Conservation (phyloP, 2,113 vertebrate genomes). For the Epinephelus moara region DNA sequence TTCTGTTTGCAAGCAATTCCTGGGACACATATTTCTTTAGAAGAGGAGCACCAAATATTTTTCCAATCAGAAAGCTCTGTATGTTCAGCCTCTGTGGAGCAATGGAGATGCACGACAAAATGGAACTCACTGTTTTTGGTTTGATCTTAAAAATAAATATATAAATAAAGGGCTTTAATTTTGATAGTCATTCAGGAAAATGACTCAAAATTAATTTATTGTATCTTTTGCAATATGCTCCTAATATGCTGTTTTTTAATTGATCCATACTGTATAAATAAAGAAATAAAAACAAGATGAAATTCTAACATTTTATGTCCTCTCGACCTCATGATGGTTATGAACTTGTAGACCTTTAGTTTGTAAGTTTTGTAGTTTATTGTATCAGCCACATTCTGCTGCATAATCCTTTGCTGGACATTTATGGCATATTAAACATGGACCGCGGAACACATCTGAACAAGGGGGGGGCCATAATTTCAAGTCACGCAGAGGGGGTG, state of each 20-base stretch:
- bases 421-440: conserved; percentile 9
- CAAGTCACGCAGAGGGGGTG: no score
- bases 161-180: no score
- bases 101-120: conserved; percentile 23
- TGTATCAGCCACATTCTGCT: not conserved
- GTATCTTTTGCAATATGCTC: no score
- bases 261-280: conserved; percentile 1
- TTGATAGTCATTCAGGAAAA: not conserved
- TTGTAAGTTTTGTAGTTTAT: not conserved
- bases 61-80: conserved; percentile 38
- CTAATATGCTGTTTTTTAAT: conserved; percentile 2
- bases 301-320: not conserved
- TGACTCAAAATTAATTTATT: not conserved
- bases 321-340: not conserved
- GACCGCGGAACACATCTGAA: no score
- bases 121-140: conserved; percentile 8
- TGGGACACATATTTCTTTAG: conserved; percentile 57
- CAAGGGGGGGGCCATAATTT: no score
- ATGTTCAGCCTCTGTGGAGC: conserved; percentile 24
- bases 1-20: conserved; percentile 75
- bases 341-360: not conserved
- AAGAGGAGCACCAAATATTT: conserved; percentile 46
- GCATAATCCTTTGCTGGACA: not conserved
- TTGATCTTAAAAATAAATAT: not conserved
- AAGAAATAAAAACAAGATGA: not conserved